phyloP scores from a whole-genome alignment of 1,140 invertebrate species.

The Archivesica marissinica region DNA sequence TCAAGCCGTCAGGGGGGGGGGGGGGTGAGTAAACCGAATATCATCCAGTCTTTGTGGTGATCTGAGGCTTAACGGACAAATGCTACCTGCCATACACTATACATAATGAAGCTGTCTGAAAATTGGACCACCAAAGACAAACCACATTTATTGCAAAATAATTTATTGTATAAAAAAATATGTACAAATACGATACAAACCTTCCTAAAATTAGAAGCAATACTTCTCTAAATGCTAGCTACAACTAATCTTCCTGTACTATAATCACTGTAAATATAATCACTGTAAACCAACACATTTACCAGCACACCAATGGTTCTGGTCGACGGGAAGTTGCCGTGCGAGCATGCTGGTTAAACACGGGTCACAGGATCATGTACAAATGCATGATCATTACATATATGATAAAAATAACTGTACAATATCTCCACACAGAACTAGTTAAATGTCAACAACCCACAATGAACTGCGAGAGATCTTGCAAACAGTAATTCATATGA shows the following conservation, averaged over 20 bases:
- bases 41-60: too few relatives aligned
- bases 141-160: constrained; percentile 43
- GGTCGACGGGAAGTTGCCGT: neutral
- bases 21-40: too few relatives aligned
- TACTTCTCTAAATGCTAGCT: constrained; percentile 38
- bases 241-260: neutral
- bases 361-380: neutral
- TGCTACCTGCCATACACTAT: too few relatives aligned
- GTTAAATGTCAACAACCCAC: neutral
- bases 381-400: neutral
- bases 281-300: neutral
- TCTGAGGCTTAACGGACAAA: too few relatives aligned
- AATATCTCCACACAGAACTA: neutral
- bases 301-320: neutral
- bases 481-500: neutral
- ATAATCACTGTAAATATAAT: neutral
- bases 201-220: constrained; percentile 11
- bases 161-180: constrained; percentile 57
- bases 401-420: neutral
- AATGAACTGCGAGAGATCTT: neutral
- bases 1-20: too few relatives aligned
- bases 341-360: neutral
- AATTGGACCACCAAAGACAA: too few relatives aligned
- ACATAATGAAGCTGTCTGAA: too few relatives aligned
- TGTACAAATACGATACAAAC: constrained; percentile 28